Evolutionary conservation across 2,888 invertebrate species (phyloP).

Genomic region (Megastigmus dorsalis): DNA sequence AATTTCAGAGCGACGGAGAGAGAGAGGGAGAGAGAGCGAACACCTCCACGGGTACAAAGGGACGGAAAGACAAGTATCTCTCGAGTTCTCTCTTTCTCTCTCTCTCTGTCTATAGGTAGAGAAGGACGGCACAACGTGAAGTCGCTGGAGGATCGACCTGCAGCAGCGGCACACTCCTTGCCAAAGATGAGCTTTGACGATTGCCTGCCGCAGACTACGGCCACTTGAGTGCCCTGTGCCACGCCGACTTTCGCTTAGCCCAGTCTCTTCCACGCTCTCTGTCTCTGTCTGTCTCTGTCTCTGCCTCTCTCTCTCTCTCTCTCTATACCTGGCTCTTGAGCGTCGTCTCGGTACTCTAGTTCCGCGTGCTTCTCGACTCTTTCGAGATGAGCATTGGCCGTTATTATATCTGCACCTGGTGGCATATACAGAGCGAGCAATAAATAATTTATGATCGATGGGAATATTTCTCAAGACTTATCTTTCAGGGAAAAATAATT

Average conservation of each 20-base stretch:
- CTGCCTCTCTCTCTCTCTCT: too few relatives aligned
- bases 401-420: too few relatives aligned
- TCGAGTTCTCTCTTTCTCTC: slow-evolving; percentile 16
- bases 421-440: too few relatives aligned
- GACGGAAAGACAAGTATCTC: slow-evolving; percentile 34
- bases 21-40: background rate
- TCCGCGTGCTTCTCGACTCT: too few relatives aligned
- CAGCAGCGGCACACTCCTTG: background rate
- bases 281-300: background rate
- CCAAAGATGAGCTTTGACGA: slow-evolving; percentile 44
- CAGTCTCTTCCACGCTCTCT: too few relatives aligned
- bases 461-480: too few relatives aligned
- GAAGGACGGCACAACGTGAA: background rate
- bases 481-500: too few relatives aligned
- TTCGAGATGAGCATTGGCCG: background rate
- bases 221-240: slow-evolving; percentile 11
- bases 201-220: slow-evolving; percentile 21
- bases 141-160: slow-evolving; percentile 20
- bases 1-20: background rate
- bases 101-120: too few relatives aligned
- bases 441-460: too few relatives aligned
- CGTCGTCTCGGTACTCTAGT: too few relatives aligned
- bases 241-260: background rate
- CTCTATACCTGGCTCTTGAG: too few relatives aligned
- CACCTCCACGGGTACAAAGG: slow-evolving; percentile 17